These are phyloP conservation scores for Neomicropteryx cornuta DNA, from an alignment of 1,140 invertebrate genomes.

Conservation along the genomic window DNA sequence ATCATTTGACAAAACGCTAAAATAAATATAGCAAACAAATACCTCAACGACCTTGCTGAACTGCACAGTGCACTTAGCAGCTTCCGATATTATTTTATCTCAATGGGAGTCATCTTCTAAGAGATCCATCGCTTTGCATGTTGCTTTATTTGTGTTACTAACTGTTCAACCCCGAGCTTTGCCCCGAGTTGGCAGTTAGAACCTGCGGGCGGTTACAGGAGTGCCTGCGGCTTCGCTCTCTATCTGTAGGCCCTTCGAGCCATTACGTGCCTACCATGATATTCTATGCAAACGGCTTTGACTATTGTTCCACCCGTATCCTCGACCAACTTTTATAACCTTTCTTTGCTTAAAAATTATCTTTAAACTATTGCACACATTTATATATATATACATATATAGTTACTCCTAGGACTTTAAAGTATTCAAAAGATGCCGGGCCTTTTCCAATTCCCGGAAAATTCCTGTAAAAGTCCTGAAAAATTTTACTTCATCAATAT, in stretches of 20 bases:
- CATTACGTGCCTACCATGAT: too few relatives aligned
- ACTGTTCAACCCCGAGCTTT: too few relatives aligned
- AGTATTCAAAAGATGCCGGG: slow-evolving; percentile 24
- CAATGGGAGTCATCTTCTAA: slow-evolving; percentile 24
- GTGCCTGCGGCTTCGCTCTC: too few relatives aligned
- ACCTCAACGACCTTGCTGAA: slow-evolving; percentile 6
- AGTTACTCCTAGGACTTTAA: slow-evolving; percentile 13
- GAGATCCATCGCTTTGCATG: slow-evolving; percentile 18
- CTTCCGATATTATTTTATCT: slow-evolving; percentile 9
- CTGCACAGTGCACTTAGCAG: slow-evolving; percentile 9
- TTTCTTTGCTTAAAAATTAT: slow-evolving; percentile 24
- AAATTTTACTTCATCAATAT: too few relatives aligned
- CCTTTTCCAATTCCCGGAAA: slow-evolving; percentile 25
- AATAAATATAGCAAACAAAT: slow-evolving; percentile 10
- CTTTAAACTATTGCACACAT: background rate
- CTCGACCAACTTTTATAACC: too few relatives aligned
- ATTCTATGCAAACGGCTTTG: too few relatives aligned
- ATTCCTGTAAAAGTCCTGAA: too few relatives aligned
- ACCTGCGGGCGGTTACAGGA: too few relatives aligned
- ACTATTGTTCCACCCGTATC: too few relatives aligned
- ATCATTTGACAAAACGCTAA: slow-evolving; percentile 11
- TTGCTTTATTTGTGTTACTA: slow-evolving; percentile 20
- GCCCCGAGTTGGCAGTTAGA: too few relatives aligned
- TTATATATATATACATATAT: too few relatives aligned
- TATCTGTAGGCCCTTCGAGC: too few relatives aligned